A percentile compares a stretch with the other conserved stretches of the same genome.
phyloP scores from a whole-genome alignment of 1,140 invertebrate genomes.

The Harpegnathos saltator region DNA sequence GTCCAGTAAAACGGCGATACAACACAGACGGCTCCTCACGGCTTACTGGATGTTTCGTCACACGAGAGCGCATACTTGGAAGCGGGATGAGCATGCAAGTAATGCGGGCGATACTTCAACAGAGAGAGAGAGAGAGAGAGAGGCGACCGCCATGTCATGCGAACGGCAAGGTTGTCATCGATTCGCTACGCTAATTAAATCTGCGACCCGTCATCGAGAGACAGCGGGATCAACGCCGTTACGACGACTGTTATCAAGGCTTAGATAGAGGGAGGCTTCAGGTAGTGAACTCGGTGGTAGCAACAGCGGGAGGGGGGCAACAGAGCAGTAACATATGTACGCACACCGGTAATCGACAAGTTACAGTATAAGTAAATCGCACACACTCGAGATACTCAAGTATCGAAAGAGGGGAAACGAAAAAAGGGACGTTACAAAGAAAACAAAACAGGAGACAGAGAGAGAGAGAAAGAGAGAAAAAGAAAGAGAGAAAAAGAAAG shows the following conservation, averaged over 20 bases:
- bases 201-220: background rate
- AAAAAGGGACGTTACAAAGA: constrained; percentile 15
- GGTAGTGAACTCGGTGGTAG: background rate
- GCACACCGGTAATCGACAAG: constrained; percentile 2
- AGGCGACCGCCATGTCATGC: constrained; percentile 2
- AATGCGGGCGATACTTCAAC: background rate
- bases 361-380: constrained; percentile 36
- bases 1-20: no score
- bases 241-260: background rate
- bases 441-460: constrained; percentile 2
- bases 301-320: background rate
- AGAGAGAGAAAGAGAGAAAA: background rate
- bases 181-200: background rate
- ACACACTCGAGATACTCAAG: constrained; percentile 25
- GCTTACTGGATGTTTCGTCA: no score
- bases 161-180: background rate
- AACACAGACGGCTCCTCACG: no score
- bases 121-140: no score
- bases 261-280: background rate
- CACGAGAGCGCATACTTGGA: background rate
- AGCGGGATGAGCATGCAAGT: constrained; percentile 25
- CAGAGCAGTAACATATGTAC: constrained; percentile 19
- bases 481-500: constrained; percentile 4
- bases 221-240: background rate
- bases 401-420: constrained; percentile 14